These are phyloP conservation scores for Benthosema pterotum DNA, from an alignment of 2,797 vertebrate species.

Conservation along the genomic window DNA sequence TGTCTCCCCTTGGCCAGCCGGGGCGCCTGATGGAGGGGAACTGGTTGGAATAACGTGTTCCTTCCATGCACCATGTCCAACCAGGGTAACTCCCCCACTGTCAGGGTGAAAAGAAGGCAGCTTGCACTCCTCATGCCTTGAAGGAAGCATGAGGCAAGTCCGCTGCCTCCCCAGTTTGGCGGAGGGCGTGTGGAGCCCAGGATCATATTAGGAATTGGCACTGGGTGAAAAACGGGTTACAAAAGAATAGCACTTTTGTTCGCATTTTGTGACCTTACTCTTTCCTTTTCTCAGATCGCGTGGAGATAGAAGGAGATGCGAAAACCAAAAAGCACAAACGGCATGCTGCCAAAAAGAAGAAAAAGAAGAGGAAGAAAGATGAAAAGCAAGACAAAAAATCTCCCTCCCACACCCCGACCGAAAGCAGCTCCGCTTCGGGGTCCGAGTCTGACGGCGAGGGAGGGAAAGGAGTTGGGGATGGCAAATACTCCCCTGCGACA, in stretches of 20 bases:
- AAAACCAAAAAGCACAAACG: slow-evolving; percentile 95
- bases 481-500: slow-evolving; percentile 51
- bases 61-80: too few relatives aligned
- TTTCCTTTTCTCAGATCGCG: slow-evolving; percentile 69
- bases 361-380: slow-evolving; percentile 94
- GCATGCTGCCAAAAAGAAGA: slow-evolving; percentile 92
- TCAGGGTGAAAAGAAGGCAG: too few relatives aligned
- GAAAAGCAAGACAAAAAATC: slow-evolving; percentile 88
- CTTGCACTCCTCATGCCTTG: too few relatives aligned
- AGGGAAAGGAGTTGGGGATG: slow-evolving; percentile 54
- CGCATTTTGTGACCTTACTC: neutral
- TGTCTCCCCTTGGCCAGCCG: too few relatives aligned
- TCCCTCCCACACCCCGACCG: slow-evolving; percentile 78
- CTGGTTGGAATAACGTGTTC: too few relatives aligned
- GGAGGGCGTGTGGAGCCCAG: too few relatives aligned
- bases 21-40: too few relatives aligned
- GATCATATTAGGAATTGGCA: too few relatives aligned
- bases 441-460: slow-evolving; percentile 78
- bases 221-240: too few relatives aligned
- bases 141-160: too few relatives aligned
- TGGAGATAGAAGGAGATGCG: slow-evolving; percentile 77
- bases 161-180: too few relatives aligned
- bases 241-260: neutral
- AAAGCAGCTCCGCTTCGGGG: slow-evolving; percentile 80
- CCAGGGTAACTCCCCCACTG: too few relatives aligned